Evolutionary conservation across 2,113 vertebrate genomes (phyloP), one percentile per base, ranked within the genome.

Genomic region (Percina caprodes): DNA sequence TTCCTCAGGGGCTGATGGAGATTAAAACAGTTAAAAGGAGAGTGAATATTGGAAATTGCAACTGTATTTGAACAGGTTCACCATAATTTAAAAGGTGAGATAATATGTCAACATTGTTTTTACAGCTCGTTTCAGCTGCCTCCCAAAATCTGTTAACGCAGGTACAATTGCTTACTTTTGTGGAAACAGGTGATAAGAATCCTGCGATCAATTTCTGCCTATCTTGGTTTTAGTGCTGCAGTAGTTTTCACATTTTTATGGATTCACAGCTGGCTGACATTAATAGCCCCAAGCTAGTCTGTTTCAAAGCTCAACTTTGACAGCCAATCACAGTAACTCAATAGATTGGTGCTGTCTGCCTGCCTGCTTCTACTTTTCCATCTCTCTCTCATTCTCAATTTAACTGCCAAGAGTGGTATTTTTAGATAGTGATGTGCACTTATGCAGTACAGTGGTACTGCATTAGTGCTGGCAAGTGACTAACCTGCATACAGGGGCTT

Each of bases 301-400:
- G 33, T 83, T 62, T 66, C 58, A 79, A 24, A 5, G 68, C 67
- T 86, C 21, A 8, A 60, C 70, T 79, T 62, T 90, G 86, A 84
- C 88, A 86, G 66, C 21, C 79, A 74, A 60, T 81, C 73, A 63
- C 2, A 4, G 72, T 78, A 88, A 91, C 73, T 52, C 55, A 70
- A 80, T 79, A 77, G 67, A 79, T 65, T 1, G 1, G 49, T 59
- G n/a, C 84, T 82, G 69, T 82, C 79, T 80, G 83, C 33, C 62
- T 74, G 58, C 67, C 71, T 82, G 48, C 30, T 66, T 77, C 68
- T 18, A 24, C 39, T 26, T 49, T 67, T 79, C 71, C 65, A 74
- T 72, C 75, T 77, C 71, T 9, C 65, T 79, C 18, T 16, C 70
- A 42, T 9, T 39, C 66, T 77, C 21, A 48, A 21, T 77, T 42